These are phyloP conservation scores for Porites rus DNA, from an alignment of 92 coral and sea anemone species.

Conservation along the genomic window DNA sequence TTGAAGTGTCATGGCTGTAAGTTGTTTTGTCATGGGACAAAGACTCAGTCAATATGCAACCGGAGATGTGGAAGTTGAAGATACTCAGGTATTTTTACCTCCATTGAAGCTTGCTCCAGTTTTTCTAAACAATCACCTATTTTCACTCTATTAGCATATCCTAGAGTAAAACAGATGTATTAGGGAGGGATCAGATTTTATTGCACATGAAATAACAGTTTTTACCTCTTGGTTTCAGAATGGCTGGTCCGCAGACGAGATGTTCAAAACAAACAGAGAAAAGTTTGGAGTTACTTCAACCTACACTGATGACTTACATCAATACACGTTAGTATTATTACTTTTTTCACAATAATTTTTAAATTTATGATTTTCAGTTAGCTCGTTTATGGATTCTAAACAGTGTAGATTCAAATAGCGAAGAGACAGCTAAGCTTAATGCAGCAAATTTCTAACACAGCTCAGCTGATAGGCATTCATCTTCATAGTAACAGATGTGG, in stretches of 20 bases:
- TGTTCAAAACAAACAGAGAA: slow-evolving; percentile 51
- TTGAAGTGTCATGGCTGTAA: slow-evolving; percentile 45
- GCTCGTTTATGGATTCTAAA: not conserved
- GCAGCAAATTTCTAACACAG: not conserved
- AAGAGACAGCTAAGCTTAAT: not conserved
- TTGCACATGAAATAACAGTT: not conserved
- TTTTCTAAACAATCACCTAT: not conserved
- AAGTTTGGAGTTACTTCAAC: slow-evolving; percentile 60
- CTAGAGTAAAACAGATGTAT: not conserved
- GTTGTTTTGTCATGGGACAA: slow-evolving; percentile 52
- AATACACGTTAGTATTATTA: slow-evolving; percentile 53
- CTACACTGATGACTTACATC: slow-evolving; percentile 28
- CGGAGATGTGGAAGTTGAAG: slow-evolving; percentile 53
- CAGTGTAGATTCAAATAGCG: not conserved
- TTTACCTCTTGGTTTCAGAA: slow-evolving; percentile 25
- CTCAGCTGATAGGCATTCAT: not conserved
- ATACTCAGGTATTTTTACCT: slow-evolving; percentile 29
- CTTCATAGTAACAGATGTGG: too few species aligned
- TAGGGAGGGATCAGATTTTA: not conserved
- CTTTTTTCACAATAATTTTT: not conserved
- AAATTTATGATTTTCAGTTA: not conserved
- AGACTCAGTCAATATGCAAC: slow-evolving; percentile 47
- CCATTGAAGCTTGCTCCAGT: not conserved
- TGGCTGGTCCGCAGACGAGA: slow-evolving; percentile 59
- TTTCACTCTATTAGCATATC: not conserved